Conservation (phyloP, 2,888 invertebrate genomes). For the Plusia festucae region DNA sequence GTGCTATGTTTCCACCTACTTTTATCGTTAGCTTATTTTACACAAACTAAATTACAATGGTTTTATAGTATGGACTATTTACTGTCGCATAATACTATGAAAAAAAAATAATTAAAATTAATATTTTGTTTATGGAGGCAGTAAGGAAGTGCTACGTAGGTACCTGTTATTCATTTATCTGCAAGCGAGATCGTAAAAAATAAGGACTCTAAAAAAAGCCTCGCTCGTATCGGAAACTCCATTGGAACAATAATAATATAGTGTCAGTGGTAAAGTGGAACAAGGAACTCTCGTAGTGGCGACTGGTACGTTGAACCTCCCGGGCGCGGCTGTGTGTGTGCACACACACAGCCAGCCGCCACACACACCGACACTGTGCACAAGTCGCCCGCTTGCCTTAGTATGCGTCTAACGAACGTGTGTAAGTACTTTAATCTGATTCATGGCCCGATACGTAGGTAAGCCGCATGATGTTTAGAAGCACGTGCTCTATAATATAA, state of each 20-base stretch:
- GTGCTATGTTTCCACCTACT: slow-evolving; percentile 22
- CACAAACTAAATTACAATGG: slow-evolving; percentile 1
- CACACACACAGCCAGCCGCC: slow-evolving; percentile 62
- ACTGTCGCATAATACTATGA: not conserved
- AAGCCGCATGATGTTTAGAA: slow-evolving; percentile 65
- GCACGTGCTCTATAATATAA: slow-evolving; percentile 45
- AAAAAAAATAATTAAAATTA: not conserved
- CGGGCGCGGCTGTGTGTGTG: slow-evolving; percentile 66
- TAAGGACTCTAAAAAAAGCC: slow-evolving; percentile 70
- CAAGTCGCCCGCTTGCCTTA: slow-evolving; percentile 47
- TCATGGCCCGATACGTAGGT: slow-evolving; percentile 75
- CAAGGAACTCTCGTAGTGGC: slow-evolving; percentile 88
- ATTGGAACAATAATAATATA: slow-evolving; percentile 87
- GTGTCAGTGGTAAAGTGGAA: slow-evolving; percentile 88
- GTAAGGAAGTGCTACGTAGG: slow-evolving; percentile 6
- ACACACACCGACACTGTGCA: slow-evolving; percentile 47
- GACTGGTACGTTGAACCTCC: slow-evolving; percentile 88
- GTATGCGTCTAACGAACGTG: slow-evolving; percentile 69
- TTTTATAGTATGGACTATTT: not conserved
- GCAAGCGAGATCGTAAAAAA: slow-evolving; percentile 50
- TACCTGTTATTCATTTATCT: slow-evolving; percentile 6
- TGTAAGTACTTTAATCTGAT: slow-evolving; percentile 79
- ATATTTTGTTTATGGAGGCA: not conserved
- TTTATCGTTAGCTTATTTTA: slow-evolving; percentile 8
- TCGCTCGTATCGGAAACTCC: slow-evolving; percentile 78